phyloP scores from a whole-genome alignment of 2,113 vertebrate species.

The Ginglymostoma cirratum region DNA sequence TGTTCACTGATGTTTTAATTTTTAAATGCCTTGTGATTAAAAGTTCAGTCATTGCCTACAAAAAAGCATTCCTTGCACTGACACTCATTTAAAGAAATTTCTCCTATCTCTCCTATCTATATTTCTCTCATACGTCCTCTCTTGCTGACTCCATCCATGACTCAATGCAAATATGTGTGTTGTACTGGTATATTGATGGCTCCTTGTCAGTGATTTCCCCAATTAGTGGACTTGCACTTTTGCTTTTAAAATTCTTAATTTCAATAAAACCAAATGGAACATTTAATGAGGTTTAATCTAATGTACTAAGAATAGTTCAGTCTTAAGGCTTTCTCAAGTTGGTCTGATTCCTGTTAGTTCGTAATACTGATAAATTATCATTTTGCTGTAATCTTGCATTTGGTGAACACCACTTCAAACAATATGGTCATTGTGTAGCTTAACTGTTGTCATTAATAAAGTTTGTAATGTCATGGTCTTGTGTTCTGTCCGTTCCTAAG shows the following conservation, averaged over 20 bases:
- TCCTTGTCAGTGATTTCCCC: background rate
- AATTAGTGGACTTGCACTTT: background rate
- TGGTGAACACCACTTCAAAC: too few relatives aligned
- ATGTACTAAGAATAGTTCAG: background rate
- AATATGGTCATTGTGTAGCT: background rate
- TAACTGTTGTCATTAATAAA: background rate
- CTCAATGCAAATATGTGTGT: too few relatives aligned
- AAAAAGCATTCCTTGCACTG: background rate
- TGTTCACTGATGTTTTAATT: background rate
- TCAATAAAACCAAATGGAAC: background rate
- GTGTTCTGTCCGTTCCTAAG: background rate
- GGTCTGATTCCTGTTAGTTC: background rate
- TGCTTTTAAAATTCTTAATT: background rate
- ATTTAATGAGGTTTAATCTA: background rate
- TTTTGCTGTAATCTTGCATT: background rate
- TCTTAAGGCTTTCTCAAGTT: background rate
- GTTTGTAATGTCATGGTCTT: background rate
- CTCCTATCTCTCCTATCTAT: background rate
- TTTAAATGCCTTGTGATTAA: background rate
- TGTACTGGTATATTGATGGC: background rate
- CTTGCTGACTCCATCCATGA: background rate
- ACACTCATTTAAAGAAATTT: background rate
- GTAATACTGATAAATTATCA: background rate
- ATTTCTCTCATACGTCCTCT: too few relatives aligned
- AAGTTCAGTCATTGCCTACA: background rate